Evolutionary conservation across 2,888 invertebrate genomes (phyloP).

Genomic region (Clivina fossor): DNA sequence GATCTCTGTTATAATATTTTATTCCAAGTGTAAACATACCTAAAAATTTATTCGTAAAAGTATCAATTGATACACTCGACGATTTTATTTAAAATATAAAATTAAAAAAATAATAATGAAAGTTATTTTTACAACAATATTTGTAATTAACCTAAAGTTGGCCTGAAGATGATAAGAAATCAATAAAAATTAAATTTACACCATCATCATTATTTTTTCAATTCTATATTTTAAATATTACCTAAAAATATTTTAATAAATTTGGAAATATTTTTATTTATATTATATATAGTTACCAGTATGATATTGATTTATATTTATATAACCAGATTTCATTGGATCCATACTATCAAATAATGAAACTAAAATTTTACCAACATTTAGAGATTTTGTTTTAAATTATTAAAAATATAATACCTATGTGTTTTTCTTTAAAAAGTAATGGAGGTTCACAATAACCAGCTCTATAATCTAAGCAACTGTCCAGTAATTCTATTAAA

Average conservation of each 20-base stretch:
- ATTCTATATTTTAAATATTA: too few species aligned
- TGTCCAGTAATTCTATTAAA: conserved; percentile 13
- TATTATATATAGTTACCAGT: conserved; percentile 14
- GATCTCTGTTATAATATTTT: conserved; percentile 4
- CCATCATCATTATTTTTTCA: too few species aligned
- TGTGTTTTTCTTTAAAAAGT: conserved; percentile 13
- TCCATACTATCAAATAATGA: conserved; percentile 23
- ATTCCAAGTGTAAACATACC: conserved; percentile 24
- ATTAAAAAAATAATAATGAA: too few species aligned
- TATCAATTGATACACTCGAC: too few species aligned
- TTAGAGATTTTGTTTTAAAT: too few species aligned
- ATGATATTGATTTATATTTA: conserved; percentile 17
- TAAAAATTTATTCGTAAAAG: too few species aligned
- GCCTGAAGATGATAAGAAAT: too few species aligned
- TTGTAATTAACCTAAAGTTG: too few species aligned
- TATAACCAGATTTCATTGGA: conserved; percentile 12
- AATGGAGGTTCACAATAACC: conserved; percentile 14
- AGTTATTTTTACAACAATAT: too few species aligned
- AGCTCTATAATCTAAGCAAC: conserved; percentile 11
- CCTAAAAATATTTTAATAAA: neutral
- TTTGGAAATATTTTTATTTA: neutral
- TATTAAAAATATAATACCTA: conserved; percentile 16
- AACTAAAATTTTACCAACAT: too few species aligned
- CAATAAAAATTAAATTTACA: too few species aligned
- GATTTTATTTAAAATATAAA: too few species aligned